Base-by-base conservation (phyloP, 2,113 vertebrate genomes). In the Rhabdomys dilectus region DNA sequence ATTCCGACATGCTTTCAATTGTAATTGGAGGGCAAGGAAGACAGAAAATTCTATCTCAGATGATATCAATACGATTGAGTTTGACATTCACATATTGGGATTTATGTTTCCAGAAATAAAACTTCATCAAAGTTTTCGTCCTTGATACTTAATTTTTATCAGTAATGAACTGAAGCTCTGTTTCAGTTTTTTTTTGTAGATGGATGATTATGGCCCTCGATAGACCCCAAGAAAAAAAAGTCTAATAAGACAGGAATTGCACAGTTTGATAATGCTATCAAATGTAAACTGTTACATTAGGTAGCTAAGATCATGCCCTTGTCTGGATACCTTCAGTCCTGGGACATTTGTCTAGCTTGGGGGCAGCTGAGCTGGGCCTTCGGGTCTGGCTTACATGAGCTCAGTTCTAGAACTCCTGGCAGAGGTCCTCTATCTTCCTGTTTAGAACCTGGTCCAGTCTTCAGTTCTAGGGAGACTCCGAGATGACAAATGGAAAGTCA, bases 401-500 rank as follows among this genome's bases (percentile, higher is more conserved):
- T 34, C 76, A 39, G 88, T 53, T 85, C 81, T 84, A 72, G 72
- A 66, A 36, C 85, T 45, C 15, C 64, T 75, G 60, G 8, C 1
- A 45, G 53, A 90, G 66, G n/a, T 81, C 34, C 11, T 85, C 53
- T 91, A 34, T 62, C 42, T 31, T 76, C 77, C 86, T 87, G 26
- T 88, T 86, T 89, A 91, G 89, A 88, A 89, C 48, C 48, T 58
- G 85, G 70, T 95, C 76, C 56, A 76, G 39, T 53, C 91, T 58
- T 62, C 39, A 82, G 22, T 94, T 96, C 91, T 95, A 90, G 92
- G 86, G 93, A 92, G 86, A 91, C 36, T 81, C 87, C 75, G 51
- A 53, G 84, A 95, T 76, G 85, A 53, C 85, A 82, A 89, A 88
- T 84, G 80, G 82, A 90, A 96, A 98, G 72, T 88, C 64, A 26